Percentiles rank a stretch among this genome's conserved stretches.
phyloP scores from a whole-genome alignment of 64 coral and sea anemone genomes.

The Acropora tenuis region DNA sequence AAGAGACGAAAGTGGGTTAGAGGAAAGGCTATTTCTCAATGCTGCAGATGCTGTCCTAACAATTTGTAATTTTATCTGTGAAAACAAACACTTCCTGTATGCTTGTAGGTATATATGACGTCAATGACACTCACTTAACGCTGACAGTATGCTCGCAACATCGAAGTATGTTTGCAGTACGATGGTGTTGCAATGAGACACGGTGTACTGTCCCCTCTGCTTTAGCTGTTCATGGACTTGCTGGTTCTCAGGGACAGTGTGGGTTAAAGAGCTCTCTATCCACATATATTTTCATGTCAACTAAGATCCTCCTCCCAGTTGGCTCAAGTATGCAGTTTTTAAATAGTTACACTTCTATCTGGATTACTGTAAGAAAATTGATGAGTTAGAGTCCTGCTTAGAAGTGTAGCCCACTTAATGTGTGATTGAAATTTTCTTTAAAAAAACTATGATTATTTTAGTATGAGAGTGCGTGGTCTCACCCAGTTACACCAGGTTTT shows the following conservation, averaged over 20 bases:
- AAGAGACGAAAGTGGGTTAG: constrained; percentile 9
- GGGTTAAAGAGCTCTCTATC: constrained; percentile 29
- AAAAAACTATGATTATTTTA: background rate
- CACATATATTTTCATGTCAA: background rate
- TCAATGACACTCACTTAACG: constrained; percentile 13
- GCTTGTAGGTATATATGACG: constrained; percentile 28
- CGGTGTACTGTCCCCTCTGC: constrained; percentile 13
- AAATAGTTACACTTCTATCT: constrained; percentile 1
- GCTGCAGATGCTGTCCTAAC: background rate
- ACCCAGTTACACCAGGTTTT: background rate
- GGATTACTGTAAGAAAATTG: constrained; percentile 7
- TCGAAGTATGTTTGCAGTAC: constrained; percentile 21
- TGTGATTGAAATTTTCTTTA: background rate
- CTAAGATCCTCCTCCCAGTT: constrained; percentile 37
- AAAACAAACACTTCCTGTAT: constrained; percentile 5
- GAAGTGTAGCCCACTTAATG: background rate
- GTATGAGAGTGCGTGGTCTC: background rate
- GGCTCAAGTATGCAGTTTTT: constrained; percentile 45
- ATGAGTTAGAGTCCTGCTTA: constrained; percentile 22
- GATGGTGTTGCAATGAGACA: constrained; percentile 35
- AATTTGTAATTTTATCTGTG: constrained; percentile 18
- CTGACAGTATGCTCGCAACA: constrained; percentile 39
- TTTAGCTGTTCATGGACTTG: constrained; percentile 19
- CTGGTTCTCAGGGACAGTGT: constrained; percentile 20
- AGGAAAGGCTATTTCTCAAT: background rate